Evolutionary conservation across 2,888 invertebrate species (phyloP), one percentile per base, ranked within the genome.

Genomic region (Proisotoma minuta): DNA sequence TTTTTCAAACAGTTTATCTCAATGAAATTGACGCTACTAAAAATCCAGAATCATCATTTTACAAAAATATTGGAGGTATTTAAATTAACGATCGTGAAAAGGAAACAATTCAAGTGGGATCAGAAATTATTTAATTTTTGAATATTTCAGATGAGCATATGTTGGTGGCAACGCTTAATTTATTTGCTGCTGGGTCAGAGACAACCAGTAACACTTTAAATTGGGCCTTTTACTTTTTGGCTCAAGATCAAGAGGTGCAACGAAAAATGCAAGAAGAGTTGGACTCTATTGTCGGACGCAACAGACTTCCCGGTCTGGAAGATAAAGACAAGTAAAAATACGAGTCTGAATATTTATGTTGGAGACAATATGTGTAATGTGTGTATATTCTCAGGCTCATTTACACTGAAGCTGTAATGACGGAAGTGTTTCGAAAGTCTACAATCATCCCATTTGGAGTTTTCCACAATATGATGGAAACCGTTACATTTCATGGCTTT

Each of bases 111-210:
- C 15, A 34, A 10, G 34, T 34, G 8, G 34, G 15, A 10, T 34
- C 8, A 34, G 15, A 10, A 34, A 15, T 34, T 34, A 15, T 10
- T 34, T 34, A 34, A 34, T 10, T 34, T 10, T 8, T 34, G 8
- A 34, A 43, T 20, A 12, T 43, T 43, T 43, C 51, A 70, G 70
- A 65, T 10, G 50, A 60, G 22, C 51, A 71, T 20, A 47, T 71
- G 62, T 48, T 60, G 8, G 57, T 62, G 2, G 58, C 59, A 0
- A 59, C 59, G 5, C 34, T 71, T 2, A 65, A 69, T 40, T 29
- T 71, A 24, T 67, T 71, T 40, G 63, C 59, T 18, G 70, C 68
- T 27, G 70, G 70, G 10, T 49, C 67, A 0, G 71, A 69, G 26
- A 67, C 69, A 1, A 71, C 69, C 0, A 53, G 53, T 10, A 61